Percentiles rank a stretch among this genome's conserved stretches.
These are phyloP conservation scores for Salvelinus alpinus DNA, from an alignment of 2,113 vertebrate genomes.

Conservation along the genomic window DNA sequence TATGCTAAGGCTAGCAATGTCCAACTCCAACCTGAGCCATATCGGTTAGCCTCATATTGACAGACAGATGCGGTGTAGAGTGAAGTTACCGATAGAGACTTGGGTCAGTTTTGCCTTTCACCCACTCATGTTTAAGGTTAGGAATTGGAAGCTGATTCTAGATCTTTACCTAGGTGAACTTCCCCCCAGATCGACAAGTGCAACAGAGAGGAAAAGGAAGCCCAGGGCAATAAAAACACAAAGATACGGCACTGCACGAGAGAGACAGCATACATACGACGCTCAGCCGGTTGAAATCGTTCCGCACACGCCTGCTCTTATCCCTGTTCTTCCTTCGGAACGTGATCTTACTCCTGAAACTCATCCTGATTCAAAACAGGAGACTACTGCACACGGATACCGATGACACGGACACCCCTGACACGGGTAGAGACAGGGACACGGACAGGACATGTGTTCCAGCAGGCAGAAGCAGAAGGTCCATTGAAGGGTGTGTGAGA, in stretches of 20 bases:
- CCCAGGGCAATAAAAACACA: too few relatives aligned
- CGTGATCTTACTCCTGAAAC: constrained; percentile 86
- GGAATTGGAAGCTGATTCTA: too few relatives aligned
- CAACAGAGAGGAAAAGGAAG: too few relatives aligned
- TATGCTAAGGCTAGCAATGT: too few relatives aligned
- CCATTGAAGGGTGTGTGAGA: constrained; percentile 26
- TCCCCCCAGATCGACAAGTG: too few relatives aligned
- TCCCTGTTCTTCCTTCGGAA: constrained; percentile 80
- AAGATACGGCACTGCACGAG: background rate
- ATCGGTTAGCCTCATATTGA: too few relatives aligned
- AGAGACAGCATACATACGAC: constrained; percentile 84
- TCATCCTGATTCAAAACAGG: constrained; percentile 73
- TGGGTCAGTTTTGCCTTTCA: too few relatives aligned
- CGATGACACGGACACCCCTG: background rate
- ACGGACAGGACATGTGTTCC: constrained; percentile 12
- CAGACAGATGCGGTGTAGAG: too few relatives aligned
- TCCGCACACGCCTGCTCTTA: constrained; percentile 76
- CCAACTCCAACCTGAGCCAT: too few relatives aligned
- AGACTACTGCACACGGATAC: background rate
- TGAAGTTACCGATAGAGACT: too few relatives aligned
- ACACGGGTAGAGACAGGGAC: background rate
- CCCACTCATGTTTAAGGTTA: too few relatives aligned
- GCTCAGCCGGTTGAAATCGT: constrained; percentile 80
- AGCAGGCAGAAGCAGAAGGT: constrained; percentile 70
- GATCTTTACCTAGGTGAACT: too few relatives aligned